phyloP scores from a whole-genome alignment of 2,888 invertebrate species.

The Megamerina dolium region DNA sequence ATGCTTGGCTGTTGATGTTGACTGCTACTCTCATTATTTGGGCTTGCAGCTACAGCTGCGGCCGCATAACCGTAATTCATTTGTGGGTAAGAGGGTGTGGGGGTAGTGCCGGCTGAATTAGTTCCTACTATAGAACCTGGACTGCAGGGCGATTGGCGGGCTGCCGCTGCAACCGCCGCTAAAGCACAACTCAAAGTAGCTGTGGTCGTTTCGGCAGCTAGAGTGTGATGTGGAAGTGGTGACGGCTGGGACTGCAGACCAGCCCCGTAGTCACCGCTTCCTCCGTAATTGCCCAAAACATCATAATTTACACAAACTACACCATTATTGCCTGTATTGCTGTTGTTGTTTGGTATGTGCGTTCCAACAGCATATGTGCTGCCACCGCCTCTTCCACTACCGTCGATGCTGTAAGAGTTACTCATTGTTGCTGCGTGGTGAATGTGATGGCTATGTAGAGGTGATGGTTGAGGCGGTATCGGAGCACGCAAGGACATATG shows the following conservation, averaged over 20 bases:
- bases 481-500: conserved; percentile 44
- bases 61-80: conserved; percentile 39
- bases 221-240: conserved; percentile 20
- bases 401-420: conserved; percentile 11
- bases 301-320: too few species aligned
- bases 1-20: too few species aligned
- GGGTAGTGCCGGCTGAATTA: conserved; percentile 18
- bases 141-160: conserved; percentile 60
- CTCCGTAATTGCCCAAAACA: too few species aligned
- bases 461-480: conserved; percentile 23
- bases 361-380: conserved; percentile 14
- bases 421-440: too few species aligned
- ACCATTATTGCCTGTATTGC: conserved; percentile 23
- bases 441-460: conserved; percentile 25
- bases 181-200: conserved; percentile 5
- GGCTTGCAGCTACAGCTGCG: conserved; percentile 17
- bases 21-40: conserved; percentile 19
- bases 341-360: too few species aligned
- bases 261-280: conserved; percentile 33
- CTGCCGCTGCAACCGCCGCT: conserved; percentile 20
- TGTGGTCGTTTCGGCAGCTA: conserved; percentile 8
- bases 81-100: conserved; percentile 30
- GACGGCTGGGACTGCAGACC: conserved; percentile 29
- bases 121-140: conserved; percentile 36
- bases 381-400: conserved; percentile 10